Conservation (phyloP, 2,888 invertebrate genomes). For the Phyto melanocephala region DNA sequence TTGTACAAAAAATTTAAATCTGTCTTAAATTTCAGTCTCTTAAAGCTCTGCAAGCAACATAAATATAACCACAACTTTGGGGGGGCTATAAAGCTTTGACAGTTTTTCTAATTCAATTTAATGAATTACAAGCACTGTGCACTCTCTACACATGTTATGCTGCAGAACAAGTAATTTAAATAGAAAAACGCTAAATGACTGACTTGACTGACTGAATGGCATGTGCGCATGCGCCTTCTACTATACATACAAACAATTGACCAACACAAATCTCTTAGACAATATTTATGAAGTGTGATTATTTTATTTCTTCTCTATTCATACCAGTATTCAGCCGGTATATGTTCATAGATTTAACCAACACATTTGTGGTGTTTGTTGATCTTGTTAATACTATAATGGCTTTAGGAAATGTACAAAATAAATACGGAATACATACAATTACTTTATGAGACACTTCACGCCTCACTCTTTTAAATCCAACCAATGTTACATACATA, state of each 20-base stretch:
- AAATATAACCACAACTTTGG: no score
- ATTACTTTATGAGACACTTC: background rate
- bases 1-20: no score
- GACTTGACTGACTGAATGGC: conserved; percentile 49
- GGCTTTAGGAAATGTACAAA: conserved; percentile 24
- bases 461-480: conserved; percentile 2
- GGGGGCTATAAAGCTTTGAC: no score
- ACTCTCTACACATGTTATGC: background rate
- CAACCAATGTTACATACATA: no score
- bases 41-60: no score
- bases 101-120: conserved; percentile 13
- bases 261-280: background rate
- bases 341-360: conserved; percentile 9
- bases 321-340: background rate
- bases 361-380: conserved; percentile 42
- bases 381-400: conserved; percentile 52
- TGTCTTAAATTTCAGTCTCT: no score
- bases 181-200: background rate
- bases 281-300: conserved; percentile 4
- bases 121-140: background rate
- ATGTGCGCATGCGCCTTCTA: conserved; percentile 60
- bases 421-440: background rate
- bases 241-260: background rate
- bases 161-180: background rate
- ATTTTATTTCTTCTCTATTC: background rate